A percentile compares a stretch with the other conserved stretches of the same genome.
Evolutionary conservation across 1,140 invertebrate species (phyloP).

Genomic region (Dendroctonus valens): DNA sequence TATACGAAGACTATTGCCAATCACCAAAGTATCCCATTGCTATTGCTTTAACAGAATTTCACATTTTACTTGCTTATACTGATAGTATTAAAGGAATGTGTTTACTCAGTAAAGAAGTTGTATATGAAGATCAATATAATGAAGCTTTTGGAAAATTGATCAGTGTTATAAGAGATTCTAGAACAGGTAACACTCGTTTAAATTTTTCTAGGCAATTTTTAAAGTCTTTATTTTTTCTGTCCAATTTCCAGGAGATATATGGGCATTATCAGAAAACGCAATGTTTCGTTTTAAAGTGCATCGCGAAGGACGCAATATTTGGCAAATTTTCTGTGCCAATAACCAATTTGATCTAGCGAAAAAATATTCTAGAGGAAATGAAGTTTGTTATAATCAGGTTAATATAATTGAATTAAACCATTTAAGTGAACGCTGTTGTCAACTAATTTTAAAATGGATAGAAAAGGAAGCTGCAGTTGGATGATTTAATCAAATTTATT

Average conservation of each 20-base stretch:
- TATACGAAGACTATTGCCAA: conserved; percentile 43
- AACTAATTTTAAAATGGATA: too few species aligned
- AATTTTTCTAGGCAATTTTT: too few species aligned
- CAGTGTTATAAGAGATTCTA: conserved; percentile 78
- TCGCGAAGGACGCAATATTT: conserved; percentile 84
- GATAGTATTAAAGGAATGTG: conserved; percentile 84
- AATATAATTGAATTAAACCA: not conserved
- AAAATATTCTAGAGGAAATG: conserved; percentile 74
- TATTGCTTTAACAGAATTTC: conserved; percentile 88
- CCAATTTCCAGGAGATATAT: conserved; percentile 61
- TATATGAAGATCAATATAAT: conserved; percentile 83
- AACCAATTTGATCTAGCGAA: conserved; percentile 87
- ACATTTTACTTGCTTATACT: conserved; percentile 79
- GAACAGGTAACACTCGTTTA: conserved; percentile 57
- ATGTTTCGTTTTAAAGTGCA: conserved; percentile 85
- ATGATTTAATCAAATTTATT: conserved; percentile 52
- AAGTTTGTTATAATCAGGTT: conserved; percentile 71
- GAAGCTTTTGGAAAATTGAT: conserved; percentile 79
- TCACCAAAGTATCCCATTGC: conserved; percentile 62
- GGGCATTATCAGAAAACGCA: conserved; percentile 79
- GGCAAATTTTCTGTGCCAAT: conserved; percentile 86
- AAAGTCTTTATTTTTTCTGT: not conserved
- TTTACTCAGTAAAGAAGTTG: conserved; percentile 79
- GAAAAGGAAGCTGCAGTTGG: not conserved
- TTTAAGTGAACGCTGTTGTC: too few species aligned